phyloP scores from a whole-genome alignment of 1,140 invertebrate species.

The Ostrea edulis region DNA sequence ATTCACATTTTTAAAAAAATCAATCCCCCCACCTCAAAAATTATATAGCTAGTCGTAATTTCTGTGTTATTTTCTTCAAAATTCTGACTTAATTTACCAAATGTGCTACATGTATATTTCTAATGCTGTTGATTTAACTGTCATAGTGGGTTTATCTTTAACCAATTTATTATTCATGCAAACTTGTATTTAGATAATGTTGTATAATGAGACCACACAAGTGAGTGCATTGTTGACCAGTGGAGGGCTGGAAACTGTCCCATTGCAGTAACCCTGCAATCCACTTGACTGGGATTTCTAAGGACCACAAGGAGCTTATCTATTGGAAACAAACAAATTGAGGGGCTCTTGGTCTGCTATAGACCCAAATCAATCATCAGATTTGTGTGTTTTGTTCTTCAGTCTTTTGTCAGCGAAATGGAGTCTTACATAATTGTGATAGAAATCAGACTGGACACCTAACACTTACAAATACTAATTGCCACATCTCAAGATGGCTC shows the following conservation, averaged over 20 bases:
- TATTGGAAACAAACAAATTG: constrained; percentile 17
- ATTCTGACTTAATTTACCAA: too few relatives aligned
- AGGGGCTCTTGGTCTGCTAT: constrained; percentile 5
- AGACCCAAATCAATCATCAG: constrained; percentile 32
- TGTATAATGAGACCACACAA: background rate
- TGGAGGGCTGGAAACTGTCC: background rate
- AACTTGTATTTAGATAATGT: background rate
- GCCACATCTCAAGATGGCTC: background rate
- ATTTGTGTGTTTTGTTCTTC: constrained; percentile 33
- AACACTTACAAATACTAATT: background rate
- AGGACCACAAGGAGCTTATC: constrained; percentile 12
- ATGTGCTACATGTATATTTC: too few relatives aligned
- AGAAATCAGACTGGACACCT: background rate
- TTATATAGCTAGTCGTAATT: too few relatives aligned
- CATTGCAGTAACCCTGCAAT: constrained; percentile 7
- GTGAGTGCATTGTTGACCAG: constrained; percentile 1
- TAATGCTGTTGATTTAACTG: too few relatives aligned
- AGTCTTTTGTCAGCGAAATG: constrained; percentile 19
- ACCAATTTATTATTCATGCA: too few relatives aligned
- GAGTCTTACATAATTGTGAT: constrained; percentile 14
- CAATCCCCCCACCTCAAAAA: too few relatives aligned
- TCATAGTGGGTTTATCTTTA: too few relatives aligned
- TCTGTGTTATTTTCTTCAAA: too few relatives aligned
- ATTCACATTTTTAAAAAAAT: too few relatives aligned
- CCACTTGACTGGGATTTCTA: constrained; percentile 36